Evolutionary conservation across 1,140 invertebrate species (phyloP).

Genomic region (Pristionchus pacificus): DNA sequence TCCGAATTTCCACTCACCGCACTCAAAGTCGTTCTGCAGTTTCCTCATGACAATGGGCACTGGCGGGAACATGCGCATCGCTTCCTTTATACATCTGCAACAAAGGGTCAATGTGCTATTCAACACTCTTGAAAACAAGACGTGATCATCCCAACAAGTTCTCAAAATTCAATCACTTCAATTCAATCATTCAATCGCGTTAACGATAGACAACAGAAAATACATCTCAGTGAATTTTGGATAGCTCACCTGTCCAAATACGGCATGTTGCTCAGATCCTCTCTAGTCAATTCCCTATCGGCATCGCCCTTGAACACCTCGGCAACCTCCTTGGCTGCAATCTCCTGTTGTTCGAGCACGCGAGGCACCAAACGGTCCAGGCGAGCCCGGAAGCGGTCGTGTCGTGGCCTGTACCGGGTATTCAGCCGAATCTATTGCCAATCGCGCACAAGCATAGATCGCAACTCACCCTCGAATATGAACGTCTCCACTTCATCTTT

Average conservation of each 20-base stretch:
- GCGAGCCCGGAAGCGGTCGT: conserved; percentile 79
- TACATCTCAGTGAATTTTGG: background rate
- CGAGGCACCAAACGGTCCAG: conserved; percentile 61
- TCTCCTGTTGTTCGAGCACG: conserved; percentile 65
- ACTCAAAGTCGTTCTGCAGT: conserved; percentile 68
- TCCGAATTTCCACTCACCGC: background rate
- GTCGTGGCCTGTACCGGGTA: conserved; percentile 66
- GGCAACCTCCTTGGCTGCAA: conserved; percentile 74
- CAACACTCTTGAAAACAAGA: background rate
- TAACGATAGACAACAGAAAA: no score
- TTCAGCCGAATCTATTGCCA: background rate
- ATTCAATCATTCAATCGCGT: no score
- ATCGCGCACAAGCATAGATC: background rate
- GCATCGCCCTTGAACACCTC: conserved; percentile 60
- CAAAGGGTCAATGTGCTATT: background rate
- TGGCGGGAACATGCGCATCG: conserved; percentile 66
- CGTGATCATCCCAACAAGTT: background rate
- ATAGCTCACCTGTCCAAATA: conserved; percentile 67
- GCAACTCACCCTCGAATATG: background rate
- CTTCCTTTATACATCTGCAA: conserved; percentile 77
- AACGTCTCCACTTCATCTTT: background rate
- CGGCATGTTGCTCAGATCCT: conserved; percentile 77
- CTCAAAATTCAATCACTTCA: background rate
- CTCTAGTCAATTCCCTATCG: conserved; percentile 70
- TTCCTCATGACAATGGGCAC: conserved; percentile 72